Evolutionary conservation across 2,888 invertebrate genomes (phyloP).

Genomic region (Aspidiotus destructor): DNA sequence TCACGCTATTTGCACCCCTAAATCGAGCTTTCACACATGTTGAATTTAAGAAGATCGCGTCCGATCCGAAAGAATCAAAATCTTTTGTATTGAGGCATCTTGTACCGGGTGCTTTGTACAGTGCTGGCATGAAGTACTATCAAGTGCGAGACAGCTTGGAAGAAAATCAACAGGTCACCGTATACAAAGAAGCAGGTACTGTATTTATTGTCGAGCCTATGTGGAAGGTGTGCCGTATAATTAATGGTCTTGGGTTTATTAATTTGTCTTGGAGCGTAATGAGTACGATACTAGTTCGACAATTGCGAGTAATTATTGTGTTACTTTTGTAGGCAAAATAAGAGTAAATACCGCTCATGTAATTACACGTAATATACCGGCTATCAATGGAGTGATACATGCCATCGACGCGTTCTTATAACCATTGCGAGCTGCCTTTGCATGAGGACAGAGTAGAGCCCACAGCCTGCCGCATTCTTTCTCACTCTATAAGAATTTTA

Average conservation of each 20-base stretch:
- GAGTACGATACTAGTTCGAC: no score
- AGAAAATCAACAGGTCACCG: conserved; percentile 62
- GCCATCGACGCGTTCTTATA: conserved; percentile 54
- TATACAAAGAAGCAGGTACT: conserved; percentile 67
- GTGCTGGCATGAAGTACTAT: conserved; percentile 78
- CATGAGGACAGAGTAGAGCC: neutral
- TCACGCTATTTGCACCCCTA: conserved; percentile 75
- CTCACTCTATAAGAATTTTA: no score
- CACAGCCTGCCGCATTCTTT: no score
- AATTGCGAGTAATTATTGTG: neutral
- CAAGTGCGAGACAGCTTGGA: conserved; percentile 70
- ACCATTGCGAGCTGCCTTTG: neutral
- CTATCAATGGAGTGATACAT: conserved; percentile 80
- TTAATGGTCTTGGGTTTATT: no score
- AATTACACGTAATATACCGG: conserved; percentile 73
- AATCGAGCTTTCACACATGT: conserved; percentile 66
- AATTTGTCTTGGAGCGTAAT: no score
- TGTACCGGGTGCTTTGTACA: conserved; percentile 67
- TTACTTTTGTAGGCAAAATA: conserved; percentile 57
- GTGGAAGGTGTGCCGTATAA: no score
- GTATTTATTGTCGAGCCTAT: no score
- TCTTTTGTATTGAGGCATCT: conserved; percentile 67
- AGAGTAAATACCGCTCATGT: conserved; percentile 74
- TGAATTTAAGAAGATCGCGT: conserved; percentile 53
- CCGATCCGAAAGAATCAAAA: conserved; percentile 53